phyloP scores from a whole-genome alignment of 2,113 vertebrate genomes.

The Poeciliopsis occidentalis region DNA sequence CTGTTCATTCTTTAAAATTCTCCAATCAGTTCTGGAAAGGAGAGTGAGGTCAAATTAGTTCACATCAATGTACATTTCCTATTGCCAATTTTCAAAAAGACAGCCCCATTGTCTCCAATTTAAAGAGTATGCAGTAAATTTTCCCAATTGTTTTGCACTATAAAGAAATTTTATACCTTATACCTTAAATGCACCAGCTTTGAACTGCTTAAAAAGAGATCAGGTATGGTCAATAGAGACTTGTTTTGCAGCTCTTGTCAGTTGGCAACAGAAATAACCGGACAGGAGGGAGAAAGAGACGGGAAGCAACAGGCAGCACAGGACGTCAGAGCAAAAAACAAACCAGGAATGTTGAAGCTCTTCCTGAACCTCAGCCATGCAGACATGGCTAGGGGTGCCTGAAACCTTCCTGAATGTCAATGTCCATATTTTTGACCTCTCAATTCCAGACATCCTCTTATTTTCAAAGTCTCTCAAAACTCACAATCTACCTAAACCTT shows the following conservation, averaged over 20 bases:
- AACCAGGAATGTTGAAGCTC: neutral
- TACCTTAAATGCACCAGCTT: neutral
- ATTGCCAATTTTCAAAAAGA: no score
- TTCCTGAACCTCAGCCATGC: accelerated
- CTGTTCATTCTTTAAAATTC: no score
- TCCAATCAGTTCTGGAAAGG: no score
- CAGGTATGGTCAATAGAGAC: neutral
- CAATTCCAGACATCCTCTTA: neutral
- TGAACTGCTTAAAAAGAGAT: neutral
- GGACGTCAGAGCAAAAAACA: neutral
- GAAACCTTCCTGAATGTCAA: neutral
- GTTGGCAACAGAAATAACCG: neutral
- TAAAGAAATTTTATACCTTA: neutral
- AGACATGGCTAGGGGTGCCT: no score
- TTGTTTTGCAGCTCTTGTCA: neutral
- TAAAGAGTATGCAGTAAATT: neutral
- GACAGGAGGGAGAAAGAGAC: constrained; percentile 3
- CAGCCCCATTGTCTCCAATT: no score
- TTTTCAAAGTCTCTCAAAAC: neutral
- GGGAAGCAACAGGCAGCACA: neutral
- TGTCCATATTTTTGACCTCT: neutral
- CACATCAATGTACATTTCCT: no score
- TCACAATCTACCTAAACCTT: neutral
- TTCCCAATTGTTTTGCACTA: neutral
- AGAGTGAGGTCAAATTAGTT: no score